Conservation (phyloP, 2,797 vertebrate species). For the Zenarchopterus dispar region DNA sequence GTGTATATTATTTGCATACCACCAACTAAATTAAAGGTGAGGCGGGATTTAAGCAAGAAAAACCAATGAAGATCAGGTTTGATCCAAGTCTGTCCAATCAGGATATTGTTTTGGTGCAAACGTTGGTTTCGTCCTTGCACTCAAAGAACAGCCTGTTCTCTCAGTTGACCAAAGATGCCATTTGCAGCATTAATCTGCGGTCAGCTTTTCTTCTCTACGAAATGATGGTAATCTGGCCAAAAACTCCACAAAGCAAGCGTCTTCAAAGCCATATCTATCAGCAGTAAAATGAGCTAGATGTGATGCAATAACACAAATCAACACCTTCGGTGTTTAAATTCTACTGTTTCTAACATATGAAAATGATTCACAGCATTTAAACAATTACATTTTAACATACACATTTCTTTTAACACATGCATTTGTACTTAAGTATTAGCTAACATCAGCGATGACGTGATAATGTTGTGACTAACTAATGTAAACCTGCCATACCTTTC, state of each 20-base stretch:
- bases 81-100: constrained; percentile 61
- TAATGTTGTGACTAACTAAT: constrained; percentile 40
- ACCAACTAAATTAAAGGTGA: constrained; percentile 55
- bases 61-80: constrained; percentile 44
- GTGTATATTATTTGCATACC: constrained; percentile 37
- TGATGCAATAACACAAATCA: constrained; percentile 15
- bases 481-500: constrained; percentile 70
- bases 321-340: not conserved
- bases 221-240: not conserved
- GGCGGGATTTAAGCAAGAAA: constrained; percentile 7
- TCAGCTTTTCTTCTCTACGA: not conserved
- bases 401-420: not conserved
- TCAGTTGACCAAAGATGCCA: constrained; percentile 17
- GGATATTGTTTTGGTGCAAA: constrained; percentile 72
- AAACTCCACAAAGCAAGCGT: not conserved
- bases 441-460: constrained; percentile 67
- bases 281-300: too few species aligned
- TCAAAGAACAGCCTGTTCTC: constrained; percentile 57
- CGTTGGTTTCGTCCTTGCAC: constrained; percentile 27
- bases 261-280: constrained; percentile 4
- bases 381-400: not conserved
- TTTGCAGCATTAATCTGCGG: constrained; percentile 3
- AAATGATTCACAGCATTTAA: not conserved
- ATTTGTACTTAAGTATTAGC: not conserved
- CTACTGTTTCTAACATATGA: not conserved